Evolutionary conservation across 2,113 vertebrate genomes (phyloP), one percentile per base, ranked within the genome.

Genomic region (Orientallactaga bullata): DNA sequence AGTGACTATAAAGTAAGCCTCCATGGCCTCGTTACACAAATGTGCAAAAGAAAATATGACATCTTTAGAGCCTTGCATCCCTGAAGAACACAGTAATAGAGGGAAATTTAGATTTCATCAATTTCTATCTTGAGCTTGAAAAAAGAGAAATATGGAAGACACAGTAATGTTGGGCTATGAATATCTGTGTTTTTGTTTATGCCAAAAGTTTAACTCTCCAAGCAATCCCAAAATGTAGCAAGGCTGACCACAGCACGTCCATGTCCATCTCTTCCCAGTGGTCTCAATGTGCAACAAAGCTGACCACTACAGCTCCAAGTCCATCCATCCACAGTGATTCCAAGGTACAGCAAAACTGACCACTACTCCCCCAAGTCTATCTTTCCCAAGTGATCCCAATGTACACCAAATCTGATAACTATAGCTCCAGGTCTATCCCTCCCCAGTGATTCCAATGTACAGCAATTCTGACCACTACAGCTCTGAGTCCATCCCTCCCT

Each of bases 21-120:
- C 39, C 4, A 13, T 24, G 84, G n/a, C 16, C 77, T 91, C 58
- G 13, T 61, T 81, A 87, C 2, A 87, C 30, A 83, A 30, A 63
- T 66, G 26, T 87, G 23, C 10, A 74, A 74, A 47, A 90, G 37
- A 84, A 21, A 84, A 55, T 28, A 15, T 20, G 60, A 71, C 24
- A 61, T 90, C 85, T 93, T 47, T 89, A 39, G 76, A 68, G 80
- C 24, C 42, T 30, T 73, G 32, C 18, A 74, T 68, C 63, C 16
- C 63, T 91, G 20, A 89, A 80, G 35, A 96, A 79, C 3, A 69
- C 12, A 69, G 17, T 32, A 35, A 39, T 35, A 94, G 72, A 16
- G 13, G 24, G 28, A 85, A 96, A 93, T 60, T 80, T 30, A 87
- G 30, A 10, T 65, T 89, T 72, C 20, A 89, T 73, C 51, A 17